Evolutionary conservation across 2,888 invertebrate species (phyloP), one percentile per base, ranked within the genome.

Genomic region (Plebejus anna): DNA sequence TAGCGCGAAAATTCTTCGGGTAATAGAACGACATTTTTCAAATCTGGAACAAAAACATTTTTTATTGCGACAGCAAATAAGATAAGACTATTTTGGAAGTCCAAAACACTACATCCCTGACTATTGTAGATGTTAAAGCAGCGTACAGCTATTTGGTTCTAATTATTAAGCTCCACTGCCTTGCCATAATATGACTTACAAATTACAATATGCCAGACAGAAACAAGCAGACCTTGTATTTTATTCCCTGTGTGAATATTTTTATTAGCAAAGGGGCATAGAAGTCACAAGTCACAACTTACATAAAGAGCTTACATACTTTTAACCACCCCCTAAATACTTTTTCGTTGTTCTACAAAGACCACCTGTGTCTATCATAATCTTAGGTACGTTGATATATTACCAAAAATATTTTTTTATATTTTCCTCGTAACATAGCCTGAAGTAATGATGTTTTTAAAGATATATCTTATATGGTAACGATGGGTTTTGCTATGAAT

Each of bases 1-100:
- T 90, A 70, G 92, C 92, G 77, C 88, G 90, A 78, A 93, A 90
- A 80, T 94, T 94, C 84, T 92, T 93, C 81, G 93, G 92, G 79
- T 92, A 94, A 79, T 91, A 90, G 79, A 90, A 82, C 76, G 83
- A 80, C 84, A 84, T 84, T 76, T 75, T 76, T 42, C 51, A 76
- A 75, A 75, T 70, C n/a, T 80, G 75, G 75, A 75, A 77, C 66
- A 36, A 47, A 47, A 22, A 1, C 1, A 4, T 28, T 66, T 32
- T 36, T 32, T 32, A 28, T 28, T 9, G 11, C 1, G 28, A 4
- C 61, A 61, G 11, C 9, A 28, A 22, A 59, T 59, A 59, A 2
- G 0, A 59, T 5, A n/a, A 59, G 51, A 13, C 4, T 13, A 0
- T 11, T 32, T 32, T 32, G 32, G 32, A 32, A 32, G 11, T 3